These are phyloP conservation scores for Aplodontia rufa DNA, from an alignment of 2,113 vertebrate genomes.

Conservation along the genomic window DNA sequence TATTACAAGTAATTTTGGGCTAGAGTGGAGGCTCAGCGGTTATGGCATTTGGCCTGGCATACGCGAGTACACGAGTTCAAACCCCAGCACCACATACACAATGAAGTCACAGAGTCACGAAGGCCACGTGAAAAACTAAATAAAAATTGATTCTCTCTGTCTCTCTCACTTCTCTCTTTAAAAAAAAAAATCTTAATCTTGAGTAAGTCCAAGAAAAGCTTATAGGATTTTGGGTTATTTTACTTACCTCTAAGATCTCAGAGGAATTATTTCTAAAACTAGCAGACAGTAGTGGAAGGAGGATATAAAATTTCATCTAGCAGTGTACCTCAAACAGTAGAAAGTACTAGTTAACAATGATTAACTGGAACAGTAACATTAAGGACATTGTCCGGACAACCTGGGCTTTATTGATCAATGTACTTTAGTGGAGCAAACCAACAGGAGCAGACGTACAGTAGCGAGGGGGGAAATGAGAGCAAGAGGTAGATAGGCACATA, in stretches of 20 bases:
- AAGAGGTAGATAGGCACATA: neutral
- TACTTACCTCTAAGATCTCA: conserved; percentile 4
- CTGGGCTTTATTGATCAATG: neutral
- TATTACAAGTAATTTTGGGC: too few species aligned
- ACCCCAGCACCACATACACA: too few species aligned
- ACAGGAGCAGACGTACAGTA: neutral
- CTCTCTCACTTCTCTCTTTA: too few species aligned
- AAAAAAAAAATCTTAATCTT: conserved; percentile 48
- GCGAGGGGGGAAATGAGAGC: neutral
- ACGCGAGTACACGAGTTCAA: too few species aligned
- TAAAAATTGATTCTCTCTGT: too few species aligned
- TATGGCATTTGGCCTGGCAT: too few species aligned
- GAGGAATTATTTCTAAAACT: conserved; percentile 49
- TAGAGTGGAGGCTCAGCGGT: too few species aligned
- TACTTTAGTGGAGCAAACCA: neutral
- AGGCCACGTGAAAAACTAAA: too few species aligned
- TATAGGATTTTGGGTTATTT: conserved; percentile 12
- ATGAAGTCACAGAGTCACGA: too few species aligned
- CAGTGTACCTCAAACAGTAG: neutral
- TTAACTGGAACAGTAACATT: neutral
- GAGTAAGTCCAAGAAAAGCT: conserved; percentile 19
- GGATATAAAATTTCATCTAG: neutral
- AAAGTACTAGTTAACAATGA: neutral
- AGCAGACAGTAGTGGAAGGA: neutral
- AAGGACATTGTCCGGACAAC: neutral